These are phyloP conservation scores for Canis aureus DNA, from an alignment of 2,113 vertebrate species.

Conservation along the genomic window DNA sequence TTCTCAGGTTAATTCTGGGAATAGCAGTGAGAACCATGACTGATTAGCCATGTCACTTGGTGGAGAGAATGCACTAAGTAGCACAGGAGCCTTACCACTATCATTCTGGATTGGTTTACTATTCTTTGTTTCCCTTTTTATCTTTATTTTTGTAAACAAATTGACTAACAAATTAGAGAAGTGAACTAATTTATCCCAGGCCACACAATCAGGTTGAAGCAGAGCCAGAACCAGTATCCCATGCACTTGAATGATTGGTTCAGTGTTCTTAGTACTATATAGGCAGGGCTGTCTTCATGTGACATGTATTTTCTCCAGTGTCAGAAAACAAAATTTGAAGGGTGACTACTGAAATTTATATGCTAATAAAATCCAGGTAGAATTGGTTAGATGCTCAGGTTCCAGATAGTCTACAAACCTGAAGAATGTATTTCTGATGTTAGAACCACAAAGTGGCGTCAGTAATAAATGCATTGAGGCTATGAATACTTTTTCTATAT, in stretches of 20 bases:
- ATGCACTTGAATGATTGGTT: background rate
- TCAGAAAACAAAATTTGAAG: background rate
- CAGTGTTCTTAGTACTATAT: background rate
- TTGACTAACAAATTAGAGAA: background rate
- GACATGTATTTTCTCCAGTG: background rate
- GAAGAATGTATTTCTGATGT: background rate
- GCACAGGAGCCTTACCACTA: background rate
- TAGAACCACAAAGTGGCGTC: background rate
- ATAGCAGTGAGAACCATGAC: background rate
- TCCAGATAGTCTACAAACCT: background rate
- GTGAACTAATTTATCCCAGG: background rate
- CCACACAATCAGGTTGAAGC: background rate
- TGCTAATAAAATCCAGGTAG: background rate
- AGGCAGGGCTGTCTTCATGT: background rate
- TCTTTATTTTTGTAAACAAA: background rate
- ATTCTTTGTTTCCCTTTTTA: background rate
- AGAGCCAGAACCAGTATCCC: background rate
- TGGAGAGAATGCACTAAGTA: too few relatives aligned
- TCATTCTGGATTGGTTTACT: background rate
- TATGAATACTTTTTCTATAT: background rate
- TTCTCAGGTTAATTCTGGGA: background rate
- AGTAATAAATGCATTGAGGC: background rate
- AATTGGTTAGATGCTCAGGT: background rate
- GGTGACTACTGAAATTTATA: background rate
- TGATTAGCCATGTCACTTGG: background rate